Evolutionary conservation across 2,113 vertebrate genomes (phyloP).

Genomic region (Chaetura pelagica): DNA sequence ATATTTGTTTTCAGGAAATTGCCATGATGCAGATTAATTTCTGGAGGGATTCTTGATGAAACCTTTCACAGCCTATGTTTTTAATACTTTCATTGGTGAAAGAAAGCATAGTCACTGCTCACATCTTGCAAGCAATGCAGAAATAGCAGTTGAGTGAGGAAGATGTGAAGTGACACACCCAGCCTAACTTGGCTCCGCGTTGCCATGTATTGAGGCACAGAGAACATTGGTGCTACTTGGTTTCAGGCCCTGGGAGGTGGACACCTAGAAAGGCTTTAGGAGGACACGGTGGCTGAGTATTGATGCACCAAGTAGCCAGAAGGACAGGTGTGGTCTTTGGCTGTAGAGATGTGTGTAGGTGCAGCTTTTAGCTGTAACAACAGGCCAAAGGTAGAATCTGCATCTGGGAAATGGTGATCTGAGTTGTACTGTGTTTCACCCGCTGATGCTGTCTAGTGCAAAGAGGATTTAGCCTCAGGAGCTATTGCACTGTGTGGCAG

Average conservation of each 20-base stretch:
- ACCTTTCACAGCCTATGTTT: background rate
- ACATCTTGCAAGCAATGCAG: background rate
- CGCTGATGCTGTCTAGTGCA: background rate
- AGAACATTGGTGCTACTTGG: fast-evolving
- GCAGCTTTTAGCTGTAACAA: background rate
- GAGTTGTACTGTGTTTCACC: background rate
- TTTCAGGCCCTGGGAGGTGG: background rate
- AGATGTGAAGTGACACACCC: background rate
- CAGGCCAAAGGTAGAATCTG: background rate
- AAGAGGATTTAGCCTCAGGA: background rate
- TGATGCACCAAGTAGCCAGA: background rate
- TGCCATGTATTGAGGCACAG: background rate
- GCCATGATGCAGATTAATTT: background rate
- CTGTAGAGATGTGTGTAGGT: background rate
- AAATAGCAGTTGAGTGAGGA: background rate
- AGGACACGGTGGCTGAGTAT: fast-evolving
- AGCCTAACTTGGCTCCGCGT: fast-evolving
- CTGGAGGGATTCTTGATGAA: background rate
- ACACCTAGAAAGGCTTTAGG: background rate
- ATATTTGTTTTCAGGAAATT: background rate
- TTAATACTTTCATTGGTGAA: background rate
- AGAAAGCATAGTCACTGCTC: background rate
- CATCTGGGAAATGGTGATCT: background rate
- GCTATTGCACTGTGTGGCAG: background rate
- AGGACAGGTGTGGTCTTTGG: background rate